Base-by-base conservation (phyloP, 2,113 vertebrate species). In the Capreolus pygargus region DNA sequence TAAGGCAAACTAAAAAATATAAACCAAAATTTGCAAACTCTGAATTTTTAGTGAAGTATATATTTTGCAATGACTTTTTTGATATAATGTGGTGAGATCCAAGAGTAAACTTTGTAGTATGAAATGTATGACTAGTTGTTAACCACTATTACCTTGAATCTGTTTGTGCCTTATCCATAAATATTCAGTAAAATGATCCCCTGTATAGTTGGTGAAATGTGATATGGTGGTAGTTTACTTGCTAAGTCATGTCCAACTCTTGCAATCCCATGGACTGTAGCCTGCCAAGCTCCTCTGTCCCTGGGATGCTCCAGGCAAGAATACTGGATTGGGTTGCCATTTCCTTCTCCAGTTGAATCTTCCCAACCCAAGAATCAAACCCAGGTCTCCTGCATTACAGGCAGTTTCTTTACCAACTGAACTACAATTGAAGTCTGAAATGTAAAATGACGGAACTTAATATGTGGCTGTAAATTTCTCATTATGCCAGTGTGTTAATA, bases 91-190 rank as follows among this genome's bases (percentile, higher is more conserved):
- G 23, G n/a, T 89, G 27, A 91, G 87, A 97, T 39, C 89, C 50
- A 89, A 76, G 57, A 45, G 39, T 70, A 85, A 89, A 98, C 33
- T 90, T 54, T 55, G 76, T 3, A 36, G 45, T 54, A 33, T 92
- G 87, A 87, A 88, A 43, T 92, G 96, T 85, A 70, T 84, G 79
- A 94, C 92, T 90, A 92, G 67, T 60, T 98, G 61, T 94, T 83
- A 61, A 30, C 27, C 70, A 60, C n/a, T 86, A 27, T 94, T 85
- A 94, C 54, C 57, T 57, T 57, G 70, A 97, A 54, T 79, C 87
- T 76, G 43, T 79, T 50, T 93, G 95, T 39, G 27, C 61, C 36
- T 50, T 74, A 25, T 45, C 54, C 52, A 28, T 92, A 97, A 97
- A 81, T 86, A 92, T 79, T 96, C 70, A 97, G 45, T 96, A 96